These are phyloP conservation scores for Chloroceryle inda DNA, from an alignment of 2,797 vertebrate species.

Conservation along the genomic window DNA sequence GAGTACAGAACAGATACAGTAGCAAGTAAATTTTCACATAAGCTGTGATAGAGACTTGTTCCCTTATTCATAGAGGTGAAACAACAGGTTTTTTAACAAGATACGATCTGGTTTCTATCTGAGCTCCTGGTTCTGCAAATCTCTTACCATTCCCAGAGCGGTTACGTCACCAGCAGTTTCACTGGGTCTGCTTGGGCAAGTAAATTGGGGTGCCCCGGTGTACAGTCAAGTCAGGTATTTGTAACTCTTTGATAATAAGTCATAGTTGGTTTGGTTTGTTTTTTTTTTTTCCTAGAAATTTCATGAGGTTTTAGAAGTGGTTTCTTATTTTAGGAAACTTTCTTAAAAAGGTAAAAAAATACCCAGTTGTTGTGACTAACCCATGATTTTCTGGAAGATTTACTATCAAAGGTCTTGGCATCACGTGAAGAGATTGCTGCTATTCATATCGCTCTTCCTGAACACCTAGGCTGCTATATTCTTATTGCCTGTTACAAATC, in stretches of 20 bases:
- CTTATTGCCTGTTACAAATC: slow-evolving; percentile 67
- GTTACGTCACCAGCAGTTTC: not conserved
- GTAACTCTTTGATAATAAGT: not conserved
- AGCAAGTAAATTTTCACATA: not conserved
- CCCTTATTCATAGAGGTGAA: not conserved
- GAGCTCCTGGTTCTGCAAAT: not conserved
- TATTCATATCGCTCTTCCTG: not conserved
- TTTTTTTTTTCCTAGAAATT: not conserved
- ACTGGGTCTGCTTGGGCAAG: not conserved
- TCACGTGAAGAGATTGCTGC: slow-evolving; percentile 49
- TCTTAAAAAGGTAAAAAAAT: not conserved
- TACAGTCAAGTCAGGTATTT: not conserved
- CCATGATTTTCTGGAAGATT: slow-evolving; percentile 4
- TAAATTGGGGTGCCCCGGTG: accelerated
- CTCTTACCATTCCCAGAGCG: not conserved
- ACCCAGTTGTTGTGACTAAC: not conserved
- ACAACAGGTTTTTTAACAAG: not conserved
- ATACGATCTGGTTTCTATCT: not conserved
- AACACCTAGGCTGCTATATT: slow-evolving; percentile 45
- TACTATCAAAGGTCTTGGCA: slow-evolving; percentile 36
- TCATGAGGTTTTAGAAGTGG: not conserved
- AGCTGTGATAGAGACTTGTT: not conserved
- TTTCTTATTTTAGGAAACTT: not conserved
- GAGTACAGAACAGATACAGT: not conserved
- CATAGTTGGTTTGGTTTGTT: no score